Percentiles rank a stretch among this genome's conserved stretches.
Conservation (phyloP, 2,113 vertebrate species). For the Cnemophilus loriae region DNA sequence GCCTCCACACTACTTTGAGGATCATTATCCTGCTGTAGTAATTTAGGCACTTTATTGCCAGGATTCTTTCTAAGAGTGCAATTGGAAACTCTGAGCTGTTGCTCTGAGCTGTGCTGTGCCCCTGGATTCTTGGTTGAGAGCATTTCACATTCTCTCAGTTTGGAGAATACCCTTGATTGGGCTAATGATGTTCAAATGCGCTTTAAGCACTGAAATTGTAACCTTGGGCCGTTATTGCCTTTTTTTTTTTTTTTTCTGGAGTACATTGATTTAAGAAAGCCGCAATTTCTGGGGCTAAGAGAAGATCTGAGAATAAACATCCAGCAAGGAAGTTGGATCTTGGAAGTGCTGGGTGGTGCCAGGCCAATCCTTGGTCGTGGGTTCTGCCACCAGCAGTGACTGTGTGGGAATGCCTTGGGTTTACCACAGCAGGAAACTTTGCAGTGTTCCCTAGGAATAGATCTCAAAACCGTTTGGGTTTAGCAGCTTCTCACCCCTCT, state of each 20-base stretch:
- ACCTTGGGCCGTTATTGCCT: not conserved
- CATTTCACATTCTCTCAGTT: not conserved
- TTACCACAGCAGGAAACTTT: not conserved
- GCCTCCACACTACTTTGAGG: not conserved
- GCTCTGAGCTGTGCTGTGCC: not conserved
- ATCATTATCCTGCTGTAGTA: slow-evolving; percentile 8
- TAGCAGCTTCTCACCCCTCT: not conserved
- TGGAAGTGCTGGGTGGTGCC: not conserved
- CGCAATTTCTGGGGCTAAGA: not conserved
- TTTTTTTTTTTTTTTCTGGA: not conserved
- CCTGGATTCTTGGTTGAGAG: not conserved
- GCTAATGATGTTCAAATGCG: not conserved
- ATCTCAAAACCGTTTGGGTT: not conserved
- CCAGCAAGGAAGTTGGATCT: not conserved
- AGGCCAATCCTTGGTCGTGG: not conserved
- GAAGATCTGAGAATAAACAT: not conserved
- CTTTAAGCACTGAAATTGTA: not conserved
- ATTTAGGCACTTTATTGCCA: not conserved
- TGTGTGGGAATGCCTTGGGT: not conserved
- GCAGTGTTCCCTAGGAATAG: not conserved
- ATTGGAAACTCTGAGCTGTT: not conserved
- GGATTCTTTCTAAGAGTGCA: not conserved
- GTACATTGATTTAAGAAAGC: not conserved
- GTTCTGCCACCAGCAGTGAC: not conserved
- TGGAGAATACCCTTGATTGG: not conserved